These are phyloP conservation scores for Platygyra sinensis DNA, from an alignment of 64 coral and sea anemone genomes.

Conservation along the genomic window DNA sequence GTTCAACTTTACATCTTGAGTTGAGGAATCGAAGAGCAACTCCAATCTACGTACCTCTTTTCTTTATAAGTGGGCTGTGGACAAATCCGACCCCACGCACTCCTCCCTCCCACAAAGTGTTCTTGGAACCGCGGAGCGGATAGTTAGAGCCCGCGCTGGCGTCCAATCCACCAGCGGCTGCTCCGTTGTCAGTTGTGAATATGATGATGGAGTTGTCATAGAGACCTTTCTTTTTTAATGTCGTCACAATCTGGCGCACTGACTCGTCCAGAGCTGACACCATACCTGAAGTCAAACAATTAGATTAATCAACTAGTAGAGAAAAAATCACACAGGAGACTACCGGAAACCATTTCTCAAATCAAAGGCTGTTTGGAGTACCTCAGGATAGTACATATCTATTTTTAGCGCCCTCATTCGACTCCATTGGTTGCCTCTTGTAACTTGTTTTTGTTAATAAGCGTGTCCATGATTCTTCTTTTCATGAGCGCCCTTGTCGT, in stretches of 20 bases:
- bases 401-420: too few relatives aligned
- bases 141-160: conserved; percentile 88
- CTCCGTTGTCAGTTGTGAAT: conserved; percentile 92
- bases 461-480: too few relatives aligned
- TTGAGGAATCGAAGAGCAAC: too few relatives aligned
- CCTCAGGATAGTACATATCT: too few relatives aligned
- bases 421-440: too few relatives aligned
- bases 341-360: background rate
- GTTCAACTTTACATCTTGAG: too few relatives aligned
- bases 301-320: background rate
- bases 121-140: conserved; percentile 91
- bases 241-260: conserved; percentile 70
- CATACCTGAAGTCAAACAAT: conserved; percentile 53
- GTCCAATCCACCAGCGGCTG: conserved; percentile 86
- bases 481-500: too few relatives aligned
- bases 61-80: conserved; percentile 89
- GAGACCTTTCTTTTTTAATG: conserved; percentile 72
- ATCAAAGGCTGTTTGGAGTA: too few relatives aligned
- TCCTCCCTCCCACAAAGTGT: conserved; percentile 94
- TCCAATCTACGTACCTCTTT: conserved; percentile 39
- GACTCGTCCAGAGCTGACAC: conserved; percentile 87
- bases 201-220: conserved; percentile 88
- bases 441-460: too few relatives aligned
- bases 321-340: background rate
- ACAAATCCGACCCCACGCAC: conserved; percentile 88